Evolutionary conservation across 2,113 vertebrate species (phyloP).

Genomic region (Sceloporus tristichus): DNA sequence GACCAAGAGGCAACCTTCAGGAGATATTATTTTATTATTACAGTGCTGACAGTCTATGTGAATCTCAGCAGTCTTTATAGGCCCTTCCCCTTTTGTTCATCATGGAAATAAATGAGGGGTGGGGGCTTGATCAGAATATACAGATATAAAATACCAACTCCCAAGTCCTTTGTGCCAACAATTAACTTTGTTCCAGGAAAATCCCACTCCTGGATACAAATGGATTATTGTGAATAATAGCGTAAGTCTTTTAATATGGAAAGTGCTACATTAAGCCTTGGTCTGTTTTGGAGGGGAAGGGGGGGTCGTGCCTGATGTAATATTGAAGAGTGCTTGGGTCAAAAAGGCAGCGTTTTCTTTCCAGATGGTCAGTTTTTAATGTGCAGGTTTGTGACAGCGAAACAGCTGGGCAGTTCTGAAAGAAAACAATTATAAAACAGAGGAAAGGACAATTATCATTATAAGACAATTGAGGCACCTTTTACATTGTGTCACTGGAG

Average conservation of each 20-base stretch:
- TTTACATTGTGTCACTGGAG: not conserved
- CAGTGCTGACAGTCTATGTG: not conserved
- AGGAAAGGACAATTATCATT: constrained; percentile 15
- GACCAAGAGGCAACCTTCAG: not conserved
- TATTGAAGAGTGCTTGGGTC: not conserved
- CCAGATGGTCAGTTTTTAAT: constrained; percentile 52
- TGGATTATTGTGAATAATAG: constrained; percentile 65
- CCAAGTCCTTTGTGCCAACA: constrained; percentile 15
- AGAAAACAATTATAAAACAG: constrained; percentile 24
- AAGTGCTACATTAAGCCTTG: constrained; percentile 56
- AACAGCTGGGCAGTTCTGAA: constrained; percentile 9
- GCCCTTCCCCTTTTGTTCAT: constrained; percentile 1
- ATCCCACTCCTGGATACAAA: constrained; percentile 50
- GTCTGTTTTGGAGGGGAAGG: constrained; percentile 23
- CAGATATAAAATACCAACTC: constrained; percentile 34
- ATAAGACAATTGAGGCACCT: constrained; percentile 39
- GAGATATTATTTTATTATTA: not conserved
- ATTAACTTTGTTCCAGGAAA: constrained; percentile 53
- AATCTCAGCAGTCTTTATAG: not conserved
- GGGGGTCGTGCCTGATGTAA: not conserved
- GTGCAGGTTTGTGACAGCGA: constrained; percentile 8
- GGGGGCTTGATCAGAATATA: not conserved
- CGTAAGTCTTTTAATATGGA: constrained; percentile 54
- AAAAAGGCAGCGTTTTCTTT: constrained; percentile 18
- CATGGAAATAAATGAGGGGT: constrained; percentile 7